Evolutionary conservation across 2,888 invertebrate species (phyloP), one percentile per base, ranked within the genome.

Genomic region (Lepeophtheirus nordmannii): DNA sequence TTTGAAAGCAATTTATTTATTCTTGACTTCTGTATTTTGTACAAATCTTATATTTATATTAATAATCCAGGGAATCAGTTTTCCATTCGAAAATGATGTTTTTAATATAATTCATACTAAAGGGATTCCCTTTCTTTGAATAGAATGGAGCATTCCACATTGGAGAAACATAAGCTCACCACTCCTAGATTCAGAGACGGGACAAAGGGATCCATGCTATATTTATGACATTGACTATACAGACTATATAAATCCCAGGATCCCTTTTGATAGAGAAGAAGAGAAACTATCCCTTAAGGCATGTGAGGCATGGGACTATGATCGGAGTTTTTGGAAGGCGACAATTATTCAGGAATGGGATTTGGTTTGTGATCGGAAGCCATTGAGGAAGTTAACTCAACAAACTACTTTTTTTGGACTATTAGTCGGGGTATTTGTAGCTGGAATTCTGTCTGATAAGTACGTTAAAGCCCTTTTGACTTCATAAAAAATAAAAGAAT

Each of bases 361-460:
- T 64, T 56, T 64, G 23, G 53, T 64, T 22, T 64, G 53, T 22
- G 53, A 64, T 10, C 17, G 37, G 14, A 56, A 20, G 14, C 37
- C 22, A n/a, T 53, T 30, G 30, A 20, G 38, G 17, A 65, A 65
- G 38, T 58, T 30, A 37, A 65, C 65, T 5, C 65, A 65, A 37
- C 65, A 65, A 37, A 53, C 58, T 1, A 65, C 65, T 7, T 65
- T 65, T 39, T 65, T 65, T 37, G 65, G 65, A 11, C 65, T 65
- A 12, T 14, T 65, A 17, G 23, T 30, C 38, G 65, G 65, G 38
- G 65, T 65, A 10, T 65, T 65, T 37, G 23, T 58, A 10, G n/a
- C 65, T 20, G 65, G 65, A 17, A 10, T 65, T 23, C 30, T 65
- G 22, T 56, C 56, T 12, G 65, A 65, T 39, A 58, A 40, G 64